Conservation (phyloP, 2,888 invertebrate genomes). For the Clostera curtula region DNA sequence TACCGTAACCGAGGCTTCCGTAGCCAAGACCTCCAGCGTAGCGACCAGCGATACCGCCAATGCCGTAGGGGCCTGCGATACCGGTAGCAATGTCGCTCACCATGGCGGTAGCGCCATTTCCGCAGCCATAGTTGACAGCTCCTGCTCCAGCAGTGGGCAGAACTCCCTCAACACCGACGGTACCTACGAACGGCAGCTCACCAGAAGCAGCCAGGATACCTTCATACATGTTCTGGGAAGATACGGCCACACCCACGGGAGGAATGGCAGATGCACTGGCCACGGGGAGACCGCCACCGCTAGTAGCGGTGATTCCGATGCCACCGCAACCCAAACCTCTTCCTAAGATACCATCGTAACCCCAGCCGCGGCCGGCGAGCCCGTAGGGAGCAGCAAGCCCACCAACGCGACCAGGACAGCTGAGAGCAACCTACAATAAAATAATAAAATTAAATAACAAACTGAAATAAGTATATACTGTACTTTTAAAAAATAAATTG, state of each 20-base stretch:
- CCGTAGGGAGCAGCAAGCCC: constrained; percentile 4
- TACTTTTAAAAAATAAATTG: too few relatives aligned
- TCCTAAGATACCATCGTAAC: constrained; percentile 1
- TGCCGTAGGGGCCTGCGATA: neutral
- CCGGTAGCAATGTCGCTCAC: constrained; percentile 9
- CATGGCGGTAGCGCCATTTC: constrained; percentile 10
- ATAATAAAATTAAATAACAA: neutral
- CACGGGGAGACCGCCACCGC: constrained; percentile 12
- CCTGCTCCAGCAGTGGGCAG: constrained; percentile 13
- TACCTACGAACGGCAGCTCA: constrained; percentile 15
- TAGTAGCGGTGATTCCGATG: constrained; percentile 7
- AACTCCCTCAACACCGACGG: constrained; percentile 8
- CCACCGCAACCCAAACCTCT: constrained; percentile 3
- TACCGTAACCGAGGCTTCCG: constrained; percentile 1
- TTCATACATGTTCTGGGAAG: constrained; percentile 15
- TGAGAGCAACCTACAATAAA: constrained; percentile 10
- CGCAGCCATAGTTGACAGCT: constrained; percentile 14
- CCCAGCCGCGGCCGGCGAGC: constrained; percentile 1
- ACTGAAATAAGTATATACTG: too few relatives aligned
- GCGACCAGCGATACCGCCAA: neutral
- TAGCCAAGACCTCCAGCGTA: too few relatives aligned
- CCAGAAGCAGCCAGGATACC: constrained; percentile 12
- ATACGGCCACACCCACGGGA: constrained; percentile 8
- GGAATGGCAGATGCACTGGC: constrained; percentile 10
- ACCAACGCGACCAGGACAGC: constrained; percentile 4